Evolutionary conservation across 2,797 vertebrate genomes (phyloP).

Genomic region (Cacajao melanocephalus): DNA sequence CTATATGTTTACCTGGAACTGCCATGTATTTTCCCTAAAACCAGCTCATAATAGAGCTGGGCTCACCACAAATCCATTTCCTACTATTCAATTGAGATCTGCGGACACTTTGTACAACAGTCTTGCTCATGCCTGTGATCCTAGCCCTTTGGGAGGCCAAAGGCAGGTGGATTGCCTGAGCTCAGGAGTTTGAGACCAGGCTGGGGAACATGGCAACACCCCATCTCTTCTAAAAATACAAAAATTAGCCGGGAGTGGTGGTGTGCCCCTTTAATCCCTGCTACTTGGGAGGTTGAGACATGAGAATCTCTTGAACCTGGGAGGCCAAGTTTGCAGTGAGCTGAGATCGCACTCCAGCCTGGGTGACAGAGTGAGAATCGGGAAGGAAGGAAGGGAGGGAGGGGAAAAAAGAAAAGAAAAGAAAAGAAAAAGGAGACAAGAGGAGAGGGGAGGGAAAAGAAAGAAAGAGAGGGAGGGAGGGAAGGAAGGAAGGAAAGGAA

Average conservation of each 20-base stretch:
- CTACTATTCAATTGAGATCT: neutral
- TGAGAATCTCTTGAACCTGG: neutral
- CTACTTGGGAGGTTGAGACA: neutral
- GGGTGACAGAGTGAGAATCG: neutral
- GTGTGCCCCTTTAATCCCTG: neutral
- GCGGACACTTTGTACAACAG: neutral
- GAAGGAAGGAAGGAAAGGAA: too few species aligned
- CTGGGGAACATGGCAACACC: neutral
- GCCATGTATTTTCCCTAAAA: neutral
- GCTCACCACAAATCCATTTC: neutral
- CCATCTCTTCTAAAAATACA: neutral
- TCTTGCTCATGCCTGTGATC: neutral
- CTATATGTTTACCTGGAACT: neutral
- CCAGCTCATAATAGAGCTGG: neutral
- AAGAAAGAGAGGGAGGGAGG: too few species aligned
- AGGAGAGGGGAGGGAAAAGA: neutral
- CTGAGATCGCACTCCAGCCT: neutral
- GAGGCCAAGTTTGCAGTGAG: neutral
- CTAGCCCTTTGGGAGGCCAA: neutral
- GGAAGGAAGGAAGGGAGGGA: too few species aligned
- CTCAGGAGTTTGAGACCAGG: neutral
- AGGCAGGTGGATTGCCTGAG: neutral
- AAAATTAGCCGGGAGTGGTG: neutral
- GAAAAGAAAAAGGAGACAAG: neutral
- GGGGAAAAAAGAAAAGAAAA: neutral